A percentile compares a stretch with the other conserved stretches of the same genome.
Evolutionary conservation across 2,888 invertebrate species (phyloP).

Genomic region (Dynastes tityus): DNA sequence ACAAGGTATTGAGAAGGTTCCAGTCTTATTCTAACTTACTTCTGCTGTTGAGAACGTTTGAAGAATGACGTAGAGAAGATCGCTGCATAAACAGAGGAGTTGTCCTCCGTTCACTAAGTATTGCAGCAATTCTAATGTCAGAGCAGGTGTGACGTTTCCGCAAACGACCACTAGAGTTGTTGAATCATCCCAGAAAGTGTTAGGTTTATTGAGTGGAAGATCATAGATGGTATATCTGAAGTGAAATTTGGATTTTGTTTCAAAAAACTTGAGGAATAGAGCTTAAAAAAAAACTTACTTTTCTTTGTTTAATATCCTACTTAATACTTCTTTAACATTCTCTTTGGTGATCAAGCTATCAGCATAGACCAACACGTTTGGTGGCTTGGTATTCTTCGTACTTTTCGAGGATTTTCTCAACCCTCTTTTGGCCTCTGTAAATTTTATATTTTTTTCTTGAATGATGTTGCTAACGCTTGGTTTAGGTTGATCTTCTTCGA

Average conservation of each 20-base stretch:
- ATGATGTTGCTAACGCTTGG: conserved; percentile 33
- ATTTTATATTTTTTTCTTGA: conserved; percentile 51
- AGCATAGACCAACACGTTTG: conserved; percentile 87
- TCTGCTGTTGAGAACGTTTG: conserved; percentile 90
- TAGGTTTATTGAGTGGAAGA: conserved; percentile 67
- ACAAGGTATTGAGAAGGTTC: conserved; percentile 6
- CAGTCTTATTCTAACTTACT: conserved; percentile 69
- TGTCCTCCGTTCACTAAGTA: conserved; percentile 84
- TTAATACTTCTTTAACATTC: conserved; percentile 81
- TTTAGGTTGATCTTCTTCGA: background rate
- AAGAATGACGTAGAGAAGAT: conserved; percentile 83
- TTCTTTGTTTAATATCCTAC: conserved; percentile 80
- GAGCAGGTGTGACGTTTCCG: conserved; percentile 79
- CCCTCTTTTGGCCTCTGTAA: conserved; percentile 52
- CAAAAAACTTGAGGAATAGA: background rate
- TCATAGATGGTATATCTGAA: conserved; percentile 78
- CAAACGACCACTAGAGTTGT: conserved; percentile 81
- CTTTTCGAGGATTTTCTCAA: conserved; percentile 52
- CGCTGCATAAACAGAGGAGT: conserved; percentile 85
- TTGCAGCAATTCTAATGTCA: conserved; percentile 80
- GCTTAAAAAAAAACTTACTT: conserved; percentile 72
- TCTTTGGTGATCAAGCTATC: conserved; percentile 84
- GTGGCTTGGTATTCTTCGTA: conserved; percentile 75
- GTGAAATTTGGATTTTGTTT: conserved; percentile 47
- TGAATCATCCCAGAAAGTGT: conserved; percentile 64